Conservation (phyloP, 2,113 vertebrate genomes). For the Aphyosemion australe region DNA sequence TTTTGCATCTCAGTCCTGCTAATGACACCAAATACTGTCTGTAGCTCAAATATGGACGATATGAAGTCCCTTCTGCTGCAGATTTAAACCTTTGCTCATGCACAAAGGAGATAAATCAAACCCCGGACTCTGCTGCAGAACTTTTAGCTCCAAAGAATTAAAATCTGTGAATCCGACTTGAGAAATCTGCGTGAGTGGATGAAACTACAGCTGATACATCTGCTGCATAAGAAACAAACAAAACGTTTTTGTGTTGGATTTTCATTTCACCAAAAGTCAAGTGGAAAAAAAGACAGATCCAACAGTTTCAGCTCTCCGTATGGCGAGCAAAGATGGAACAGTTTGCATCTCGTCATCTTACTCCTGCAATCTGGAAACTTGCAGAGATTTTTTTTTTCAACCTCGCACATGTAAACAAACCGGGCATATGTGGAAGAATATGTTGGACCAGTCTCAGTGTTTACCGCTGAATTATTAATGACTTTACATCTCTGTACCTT, state of each 20-base stretch:
- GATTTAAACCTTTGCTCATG: too few relatives aligned
- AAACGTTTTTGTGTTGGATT: not conserved
- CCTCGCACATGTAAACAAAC: not conserved
- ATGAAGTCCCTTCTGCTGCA: too few relatives aligned
- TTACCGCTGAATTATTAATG: too few relatives aligned
- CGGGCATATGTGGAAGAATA: not conserved
- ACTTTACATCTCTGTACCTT: constrained; percentile 80
- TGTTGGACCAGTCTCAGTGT: too few relatives aligned
- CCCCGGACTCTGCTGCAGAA: not conserved
- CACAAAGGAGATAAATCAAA: too few relatives aligned
- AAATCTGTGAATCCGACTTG: not conserved
- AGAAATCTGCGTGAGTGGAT: not conserved
- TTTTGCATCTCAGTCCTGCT: too few relatives aligned
- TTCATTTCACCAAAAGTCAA: not conserved
- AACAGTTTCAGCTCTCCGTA: constrained; percentile 1
- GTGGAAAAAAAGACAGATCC: not conserved
- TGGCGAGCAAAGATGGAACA: not conserved
- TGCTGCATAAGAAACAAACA: not conserved
- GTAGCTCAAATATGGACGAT: too few relatives aligned
- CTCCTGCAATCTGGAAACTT: constrained; percentile 8
- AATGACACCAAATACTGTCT: too few relatives aligned
- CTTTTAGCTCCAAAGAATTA: not conserved
- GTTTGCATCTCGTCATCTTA: constrained; percentile 2
- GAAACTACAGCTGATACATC: too few relatives aligned
- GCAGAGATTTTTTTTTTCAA: not conserved